phyloP scores from a whole-genome alignment of 2,888 invertebrate genomes.

The Coelopa pilipes region DNA sequence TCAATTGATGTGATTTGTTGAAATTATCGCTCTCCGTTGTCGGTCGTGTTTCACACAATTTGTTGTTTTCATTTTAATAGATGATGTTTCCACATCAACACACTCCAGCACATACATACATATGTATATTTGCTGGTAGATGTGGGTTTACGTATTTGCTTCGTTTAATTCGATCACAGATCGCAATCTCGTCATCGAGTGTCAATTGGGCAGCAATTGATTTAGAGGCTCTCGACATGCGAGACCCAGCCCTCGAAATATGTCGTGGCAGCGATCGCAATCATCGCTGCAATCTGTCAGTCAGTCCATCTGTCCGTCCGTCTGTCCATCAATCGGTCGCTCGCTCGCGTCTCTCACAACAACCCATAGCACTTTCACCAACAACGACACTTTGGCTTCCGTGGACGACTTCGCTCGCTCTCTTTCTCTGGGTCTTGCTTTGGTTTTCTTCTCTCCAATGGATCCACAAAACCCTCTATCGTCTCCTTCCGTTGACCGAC shows the following conservation, averaged over 20 bases:
- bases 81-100: no score
- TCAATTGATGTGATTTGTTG: slow-evolving; percentile 58
- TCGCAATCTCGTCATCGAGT: slow-evolving; percentile 16
- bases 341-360: not conserved
- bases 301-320: not conserved
- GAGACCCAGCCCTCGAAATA: not conserved
- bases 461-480: no score
- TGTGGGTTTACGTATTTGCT: no score
- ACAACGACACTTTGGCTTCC: no score
- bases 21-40: slow-evolving; percentile 36
- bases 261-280: not conserved
- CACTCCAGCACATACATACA: no score
- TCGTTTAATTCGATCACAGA: slow-evolving; percentile 14
- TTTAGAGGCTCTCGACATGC: not conserved
- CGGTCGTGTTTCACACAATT: not conserved
- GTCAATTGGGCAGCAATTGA: slow-evolving; percentile 15
- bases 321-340: not conserved
- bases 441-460: no score
- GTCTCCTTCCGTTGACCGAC: no score
- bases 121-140: no score
- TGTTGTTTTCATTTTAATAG: no score
- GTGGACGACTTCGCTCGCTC: no score
- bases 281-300: not conserved
- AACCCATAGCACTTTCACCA: no score
- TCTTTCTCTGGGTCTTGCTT: no score